Conservation (phyloP, 2,797 vertebrate species). For the Poecilia velifera region DNA sequence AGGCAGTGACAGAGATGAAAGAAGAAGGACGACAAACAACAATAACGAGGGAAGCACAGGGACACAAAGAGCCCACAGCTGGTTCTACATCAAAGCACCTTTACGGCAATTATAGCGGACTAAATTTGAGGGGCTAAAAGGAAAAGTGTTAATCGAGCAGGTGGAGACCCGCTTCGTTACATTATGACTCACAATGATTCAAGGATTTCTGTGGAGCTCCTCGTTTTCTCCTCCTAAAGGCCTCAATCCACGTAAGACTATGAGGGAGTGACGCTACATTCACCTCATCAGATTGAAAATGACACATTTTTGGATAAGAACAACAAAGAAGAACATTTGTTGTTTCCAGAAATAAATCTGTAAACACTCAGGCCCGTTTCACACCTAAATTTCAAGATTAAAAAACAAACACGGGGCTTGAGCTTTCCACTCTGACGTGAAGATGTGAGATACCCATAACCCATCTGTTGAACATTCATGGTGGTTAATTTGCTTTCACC, state of each 20-base stretch:
- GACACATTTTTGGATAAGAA: neutral
- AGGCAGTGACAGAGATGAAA: conserved; percentile 47
- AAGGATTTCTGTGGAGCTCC: conserved; percentile 29
- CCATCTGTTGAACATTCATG: neutral
- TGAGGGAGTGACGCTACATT: too few relatives aligned
- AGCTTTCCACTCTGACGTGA: neutral
- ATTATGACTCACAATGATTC: conserved; percentile 47
- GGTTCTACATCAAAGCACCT: conserved; percentile 57
- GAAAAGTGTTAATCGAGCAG: conserved; percentile 35
- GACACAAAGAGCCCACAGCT: conserved; percentile 54
- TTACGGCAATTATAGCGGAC: conserved; percentile 43
- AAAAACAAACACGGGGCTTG: neutral
- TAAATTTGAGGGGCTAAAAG: conserved; percentile 28
- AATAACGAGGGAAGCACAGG: conserved; percentile 51
- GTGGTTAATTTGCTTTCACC: neutral
- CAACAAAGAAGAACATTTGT: neutral
- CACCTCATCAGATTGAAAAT: neutral
- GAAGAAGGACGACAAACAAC: conserved; percentile 54
- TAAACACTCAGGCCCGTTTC: neutral
- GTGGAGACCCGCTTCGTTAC: conserved; percentile 40
- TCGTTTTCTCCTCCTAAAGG: conserved; percentile 23
- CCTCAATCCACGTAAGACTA: neutral
- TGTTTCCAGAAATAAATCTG: neutral
- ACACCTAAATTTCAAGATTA: neutral
- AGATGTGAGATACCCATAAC: neutral